Evolutionary conservation across 64 coral and sea anemone genomes (phyloP).

Genomic region (Montipora capricornis): DNA sequence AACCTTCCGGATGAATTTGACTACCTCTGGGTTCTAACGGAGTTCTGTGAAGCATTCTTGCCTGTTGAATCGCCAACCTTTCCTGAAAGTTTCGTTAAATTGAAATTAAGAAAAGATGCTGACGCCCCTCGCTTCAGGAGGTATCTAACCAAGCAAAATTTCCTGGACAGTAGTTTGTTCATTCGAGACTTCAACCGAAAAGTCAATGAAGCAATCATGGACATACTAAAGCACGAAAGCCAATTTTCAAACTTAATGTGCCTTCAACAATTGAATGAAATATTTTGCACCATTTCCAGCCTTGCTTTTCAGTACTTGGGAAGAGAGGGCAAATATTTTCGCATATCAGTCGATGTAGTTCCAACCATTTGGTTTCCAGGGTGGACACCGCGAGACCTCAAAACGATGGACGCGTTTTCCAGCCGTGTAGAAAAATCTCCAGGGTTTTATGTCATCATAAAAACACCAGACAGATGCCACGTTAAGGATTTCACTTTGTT

Average conservation of each 20-base stretch:
- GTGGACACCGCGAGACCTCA: slow-evolving; percentile 20
- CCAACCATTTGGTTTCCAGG: slow-evolving; percentile 45
- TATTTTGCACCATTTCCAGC: slow-evolving; percentile 29
- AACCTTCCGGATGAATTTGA: slow-evolving; percentile 28
- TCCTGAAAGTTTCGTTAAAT: slow-evolving; percentile 45
- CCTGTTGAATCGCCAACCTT: slow-evolving; percentile 16
- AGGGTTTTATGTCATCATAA: background rate
- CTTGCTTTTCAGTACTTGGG: slow-evolving; percentile 47
- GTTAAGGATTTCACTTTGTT: slow-evolving; percentile 23
- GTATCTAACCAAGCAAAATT: slow-evolving; percentile 19
- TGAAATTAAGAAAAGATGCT: background rate
- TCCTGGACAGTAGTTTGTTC: slow-evolving; percentile 14
- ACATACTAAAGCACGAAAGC: slow-evolving; percentile 17
- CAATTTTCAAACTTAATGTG: slow-evolving; percentile 34
- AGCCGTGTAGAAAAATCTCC: background rate
- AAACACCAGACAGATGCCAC: slow-evolving; percentile 39
- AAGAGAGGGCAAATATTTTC: slow-evolving; percentile 33
- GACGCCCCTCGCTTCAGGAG: slow-evolving; percentile 36
- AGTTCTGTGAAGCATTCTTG: slow-evolving; percentile 17
- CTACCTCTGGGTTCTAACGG: slow-evolving; percentile 33
- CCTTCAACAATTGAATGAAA: slow-evolving; percentile 37
- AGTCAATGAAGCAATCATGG: slow-evolving; percentile 19
- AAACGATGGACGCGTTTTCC: background rate
- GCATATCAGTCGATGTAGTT: slow-evolving; percentile 39
- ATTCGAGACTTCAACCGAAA: slow-evolving; percentile 23